Evolutionary conservation across 2,113 vertebrate genomes (phyloP).

Genomic region (Pseudonaja textilis): DNA sequence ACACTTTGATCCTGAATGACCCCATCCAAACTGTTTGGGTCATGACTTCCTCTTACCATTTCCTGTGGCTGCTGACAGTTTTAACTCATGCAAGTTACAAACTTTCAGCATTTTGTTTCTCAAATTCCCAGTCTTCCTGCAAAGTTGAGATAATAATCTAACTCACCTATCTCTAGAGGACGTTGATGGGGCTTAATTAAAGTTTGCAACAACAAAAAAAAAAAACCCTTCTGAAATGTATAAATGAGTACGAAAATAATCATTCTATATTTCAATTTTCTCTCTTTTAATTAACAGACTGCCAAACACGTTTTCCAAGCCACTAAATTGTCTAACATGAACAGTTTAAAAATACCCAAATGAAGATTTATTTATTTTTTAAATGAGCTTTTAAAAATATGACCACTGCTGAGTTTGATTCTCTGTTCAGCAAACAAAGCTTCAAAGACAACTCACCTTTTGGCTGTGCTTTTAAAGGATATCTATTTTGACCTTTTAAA

Average conservation of each 20-base stretch:
- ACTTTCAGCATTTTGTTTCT: not conserved
- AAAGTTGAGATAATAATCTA: constrained; percentile 35
- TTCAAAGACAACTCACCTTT: not conserved
- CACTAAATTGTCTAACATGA: constrained; percentile 29
- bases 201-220: constrained; percentile 40
- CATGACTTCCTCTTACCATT: not conserved
- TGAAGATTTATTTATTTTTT: not conserved
- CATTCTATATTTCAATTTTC: constrained; percentile 41
- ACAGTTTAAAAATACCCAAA: constrained; percentile 27
- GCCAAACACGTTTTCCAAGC: constrained; percentile 48
- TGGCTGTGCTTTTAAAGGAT: accelerated
- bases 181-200: constrained; percentile 51
- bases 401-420: constrained; percentile 28
- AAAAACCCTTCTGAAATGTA: constrained; percentile 25
- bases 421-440: constrained; percentile 41
- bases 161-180: constrained; percentile 46
- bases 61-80: constrained; percentile 19
- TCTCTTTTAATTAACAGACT: constrained; percentile 42
- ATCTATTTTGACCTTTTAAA: constrained; percentile 19
- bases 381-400: constrained; percentile 19
- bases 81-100: constrained; percentile 13
- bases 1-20: not conserved
- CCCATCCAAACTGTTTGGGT: not conserved
- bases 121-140: constrained; percentile 17
- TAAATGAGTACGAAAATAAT: constrained; percentile 26